Conservation (phyloP, 2,113 vertebrate genomes). For the Sterna hirundo region DNA sequence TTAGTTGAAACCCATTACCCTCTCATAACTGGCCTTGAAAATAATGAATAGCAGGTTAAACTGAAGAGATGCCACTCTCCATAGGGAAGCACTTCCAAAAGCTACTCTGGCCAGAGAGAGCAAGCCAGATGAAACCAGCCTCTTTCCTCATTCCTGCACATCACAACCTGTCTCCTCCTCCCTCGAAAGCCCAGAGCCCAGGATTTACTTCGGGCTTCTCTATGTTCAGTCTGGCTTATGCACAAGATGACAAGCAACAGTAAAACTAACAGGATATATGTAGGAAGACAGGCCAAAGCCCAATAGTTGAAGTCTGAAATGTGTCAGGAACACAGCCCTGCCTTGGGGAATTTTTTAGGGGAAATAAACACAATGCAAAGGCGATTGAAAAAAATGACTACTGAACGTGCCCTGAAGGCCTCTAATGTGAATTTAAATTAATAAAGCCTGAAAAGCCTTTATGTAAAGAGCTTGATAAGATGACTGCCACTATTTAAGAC, state of each 20-base stretch:
- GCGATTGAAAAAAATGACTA: neutral
- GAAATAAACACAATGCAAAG: slow-evolving; percentile 22
- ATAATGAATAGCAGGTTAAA: neutral
- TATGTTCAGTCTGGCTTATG: neutral
- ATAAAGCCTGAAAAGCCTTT: slow-evolving; percentile 6
- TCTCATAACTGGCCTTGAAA: neutral
- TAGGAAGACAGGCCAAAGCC: neutral
- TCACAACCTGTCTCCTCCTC: neutral
- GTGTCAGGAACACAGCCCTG: neutral
- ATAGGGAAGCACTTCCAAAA: neutral
- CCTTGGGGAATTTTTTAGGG: neutral
- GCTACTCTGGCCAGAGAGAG: neutral
- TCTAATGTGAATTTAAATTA: slow-evolving; percentile 16
- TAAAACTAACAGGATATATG: neutral
- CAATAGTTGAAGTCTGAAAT: neutral
- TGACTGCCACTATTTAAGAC: neutral
- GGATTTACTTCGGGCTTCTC: neutral
- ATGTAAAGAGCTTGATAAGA: neutral
- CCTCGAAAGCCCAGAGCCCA: neutral
- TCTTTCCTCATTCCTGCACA: neutral
- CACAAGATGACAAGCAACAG: neutral
- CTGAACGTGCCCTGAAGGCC: neutral
- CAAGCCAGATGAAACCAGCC: neutral
- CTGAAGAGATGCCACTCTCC: neutral
- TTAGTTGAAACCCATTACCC: neutral